Base-by-base conservation (phyloP, 2,888 invertebrate species). In the Microplitis manilae region DNA sequence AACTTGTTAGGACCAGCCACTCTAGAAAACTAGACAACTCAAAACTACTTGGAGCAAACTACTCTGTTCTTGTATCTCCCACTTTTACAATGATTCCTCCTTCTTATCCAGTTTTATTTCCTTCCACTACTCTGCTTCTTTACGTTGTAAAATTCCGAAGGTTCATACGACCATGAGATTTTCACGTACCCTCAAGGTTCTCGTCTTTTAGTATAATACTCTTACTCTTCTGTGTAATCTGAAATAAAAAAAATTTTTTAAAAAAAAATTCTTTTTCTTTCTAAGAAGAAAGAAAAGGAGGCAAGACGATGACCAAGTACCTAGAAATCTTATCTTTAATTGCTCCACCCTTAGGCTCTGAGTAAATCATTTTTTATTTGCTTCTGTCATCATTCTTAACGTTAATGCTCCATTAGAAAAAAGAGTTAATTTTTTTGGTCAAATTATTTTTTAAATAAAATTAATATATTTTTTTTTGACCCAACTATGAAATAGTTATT, bases 1-100 rank as follows among this genome's bases (percentile, higher is more conserved):
- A 80, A 85, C 83, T 85, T 84, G 84, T 84, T 85, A 84, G 82
- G 78, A 73, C 80, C 75, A 72, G 75, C 77, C 79, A 83, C 83
- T 84, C 81, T 69, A 75, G 79, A 81, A 83, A 83, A 81, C 83
- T 83, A 78, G 81, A 83, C 79, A 82, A 83, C 78, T 80, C 77
- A 73, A 80, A 81, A 72, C 71, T 65, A 67, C 59, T 72, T 40
- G 15, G 61, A 41, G 59, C 61, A 75, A 76, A 76, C 77, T 76
- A 70, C 60, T 73, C 69, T 73, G 64, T 71, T 76, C 76, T 74
- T 76, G 74, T 79, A 76, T 39, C 75, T 76, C 77, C 73, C 60
- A 64, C 60, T 72, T 62, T 64, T 68, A 73, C 64, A 69, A 50
- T 74, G 30, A 8, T 65, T 67, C 40, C 62, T 74, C 38, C 71